Base-by-base conservation (phyloP, 1,140 invertebrate species). In the Hestina assimilis region DNA sequence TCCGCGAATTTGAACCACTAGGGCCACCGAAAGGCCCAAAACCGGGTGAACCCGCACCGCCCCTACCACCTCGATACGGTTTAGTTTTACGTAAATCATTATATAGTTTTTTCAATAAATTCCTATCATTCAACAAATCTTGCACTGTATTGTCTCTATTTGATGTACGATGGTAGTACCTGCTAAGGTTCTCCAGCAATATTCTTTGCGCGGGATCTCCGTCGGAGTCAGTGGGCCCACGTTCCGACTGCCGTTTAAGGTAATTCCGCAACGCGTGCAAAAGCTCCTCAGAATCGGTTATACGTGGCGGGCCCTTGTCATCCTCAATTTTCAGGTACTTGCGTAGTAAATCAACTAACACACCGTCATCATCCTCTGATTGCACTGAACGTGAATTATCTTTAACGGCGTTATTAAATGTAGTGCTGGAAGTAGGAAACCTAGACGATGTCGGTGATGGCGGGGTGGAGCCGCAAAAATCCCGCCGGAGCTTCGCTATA, bases 61-160 rank as follows among this genome's bases (percentile, higher is more conserved):
- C 69, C 55, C 85, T 62, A 48, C 78, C 84, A 48, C 91, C 90
- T 20, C 92, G 83, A 66, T 94, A 94, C 0, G 92, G 90, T 66
- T 93, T 91, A 3, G 93, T 91, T 69, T 93, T 92, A 58, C 93
- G 89, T 33, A 94, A 79, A 69, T 94, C 93, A 67, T 93, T 93
- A 66, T 94, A 94, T 1, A 94, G 79, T 66, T 92, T 93, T 77
- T 94, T 93, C 46, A 94, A 81, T 1, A 93, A 86, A 71, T 93
- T 94, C 46, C 92, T 89, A 76, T 94, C 92, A 2, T 92, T 94
- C 24, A 94, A 76, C 15, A 94, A 88, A 69, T 94, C 92, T 46
- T 92, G 92, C 64, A 95, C 92, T 7, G 93, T 90, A 75, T 91
- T 91, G 56, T 94, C 91, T 43, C 92, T 87, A 58, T 92, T 93